phyloP scores from a whole-genome alignment of 2,797 vertebrate species.

The Luscinia luscinia region DNA sequence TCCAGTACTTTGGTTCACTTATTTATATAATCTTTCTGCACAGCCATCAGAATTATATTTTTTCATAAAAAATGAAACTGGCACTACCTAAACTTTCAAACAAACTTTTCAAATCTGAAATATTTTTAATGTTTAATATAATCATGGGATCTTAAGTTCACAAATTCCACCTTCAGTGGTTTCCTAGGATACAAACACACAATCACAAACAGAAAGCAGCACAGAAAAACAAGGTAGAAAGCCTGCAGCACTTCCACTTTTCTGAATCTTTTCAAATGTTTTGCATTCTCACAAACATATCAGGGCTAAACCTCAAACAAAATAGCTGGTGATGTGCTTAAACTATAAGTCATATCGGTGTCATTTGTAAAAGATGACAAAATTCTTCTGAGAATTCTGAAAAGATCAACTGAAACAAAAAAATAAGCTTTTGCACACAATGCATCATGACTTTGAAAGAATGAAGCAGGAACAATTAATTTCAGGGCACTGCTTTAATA shows the following conservation, averaged over 20 bases:
- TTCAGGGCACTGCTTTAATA: background rate
- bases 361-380: background rate
- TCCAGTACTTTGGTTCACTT: background rate
- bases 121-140: background rate
- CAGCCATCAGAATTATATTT: background rate
- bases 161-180: background rate
- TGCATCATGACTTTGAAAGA: background rate
- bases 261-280: background rate
- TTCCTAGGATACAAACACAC: constrained; percentile 52
- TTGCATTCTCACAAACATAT: background rate
- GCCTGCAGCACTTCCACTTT: background rate
- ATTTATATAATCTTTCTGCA: background rate
- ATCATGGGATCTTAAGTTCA: background rate
- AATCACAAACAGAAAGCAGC: background rate
- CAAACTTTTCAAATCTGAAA: constrained; percentile 16
- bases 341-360: background rate
- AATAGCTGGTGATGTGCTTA: background rate
- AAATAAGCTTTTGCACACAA: background rate
- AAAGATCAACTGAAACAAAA: background rate
- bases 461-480: background rate
- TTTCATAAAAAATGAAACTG: background rate
- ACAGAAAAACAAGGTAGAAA: constrained; percentile 11
- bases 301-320: background rate
- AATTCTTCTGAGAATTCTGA: background rate
- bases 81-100: background rate